These are phyloP conservation scores for Chrysochloris asiatica DNA, from an alignment of 2,113 vertebrate genomes.

Conservation along the genomic window DNA sequence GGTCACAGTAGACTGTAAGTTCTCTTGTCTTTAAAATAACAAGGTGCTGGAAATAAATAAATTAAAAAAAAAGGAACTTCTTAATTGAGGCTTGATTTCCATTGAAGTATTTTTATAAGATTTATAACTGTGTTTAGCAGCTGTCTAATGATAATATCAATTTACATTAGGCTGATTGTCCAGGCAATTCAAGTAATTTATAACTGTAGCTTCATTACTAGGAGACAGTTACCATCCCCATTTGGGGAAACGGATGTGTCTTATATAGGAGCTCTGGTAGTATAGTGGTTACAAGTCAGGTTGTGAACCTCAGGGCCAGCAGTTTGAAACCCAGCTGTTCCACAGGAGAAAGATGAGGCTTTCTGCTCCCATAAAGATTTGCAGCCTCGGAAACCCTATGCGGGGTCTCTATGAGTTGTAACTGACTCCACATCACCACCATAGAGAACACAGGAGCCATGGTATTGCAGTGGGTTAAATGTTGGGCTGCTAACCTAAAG, in stretches of 20 bases:
- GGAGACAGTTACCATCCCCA: conserved; percentile 44
- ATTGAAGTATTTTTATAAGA: conserved; percentile 63
- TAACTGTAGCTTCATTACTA: not conserved
- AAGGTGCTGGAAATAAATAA: not conserved
- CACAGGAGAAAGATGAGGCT: no score
- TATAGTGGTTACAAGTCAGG: no score
- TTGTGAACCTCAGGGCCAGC: no score
- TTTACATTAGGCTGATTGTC: conserved; percentile 63
- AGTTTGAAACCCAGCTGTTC: no score
- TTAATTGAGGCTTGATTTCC: conserved; percentile 67
- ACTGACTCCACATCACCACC: no score
- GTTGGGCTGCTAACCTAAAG: no score
- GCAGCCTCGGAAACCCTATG: no score
- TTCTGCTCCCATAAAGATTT: no score
- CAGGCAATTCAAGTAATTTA: conserved; percentile 50
- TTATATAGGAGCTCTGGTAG: no score
- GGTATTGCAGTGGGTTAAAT: no score
- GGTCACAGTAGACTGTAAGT: not conserved
- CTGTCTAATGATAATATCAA: conserved; percentile 47
- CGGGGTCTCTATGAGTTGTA: no score
- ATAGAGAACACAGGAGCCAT: no score
- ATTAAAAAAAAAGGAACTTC: not conserved
- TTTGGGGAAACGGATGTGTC: conserved; percentile 62
- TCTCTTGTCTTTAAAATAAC: conserved; percentile 47
- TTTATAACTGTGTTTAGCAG: conserved; percentile 65